Base-by-base conservation (phyloP, 2,888 invertebrate species). In the Ormyrus nitidulus region DNA sequence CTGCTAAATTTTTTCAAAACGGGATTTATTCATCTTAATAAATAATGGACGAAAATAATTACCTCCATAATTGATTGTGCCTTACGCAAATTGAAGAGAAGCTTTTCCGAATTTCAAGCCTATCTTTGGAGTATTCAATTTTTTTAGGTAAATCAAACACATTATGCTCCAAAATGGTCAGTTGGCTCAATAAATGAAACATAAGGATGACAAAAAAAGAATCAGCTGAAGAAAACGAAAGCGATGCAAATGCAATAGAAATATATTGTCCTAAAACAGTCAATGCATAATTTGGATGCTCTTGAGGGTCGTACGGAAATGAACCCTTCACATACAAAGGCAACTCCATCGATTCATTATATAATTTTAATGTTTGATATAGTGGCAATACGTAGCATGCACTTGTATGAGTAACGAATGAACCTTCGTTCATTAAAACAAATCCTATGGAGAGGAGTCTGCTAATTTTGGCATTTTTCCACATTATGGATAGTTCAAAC, bases 121-220 rank as follows among this genome's bases (percentile, higher is more conserved):
- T 76, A 11, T 74, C 74, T 2, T 34, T 19, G 5, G 4, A 11
- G 58, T 9, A 66, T 8, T 53, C 19, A n/a, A 73, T 70, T 54
- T 34, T 13, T 5, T 70, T 54, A 0, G 80, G 74, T n/a, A 82
- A 72, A 1, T 82, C 44, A 6, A 19, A 49, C 4, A 82, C n/a
- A 10, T 6, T 34, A 53, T 80, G 4, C 13, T 82, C 72, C 7
- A 82, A 66, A 34, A 81, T 76, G 5, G 81, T 79, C 5, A 88
- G 59, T 80, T 88, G 88, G 0, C 86, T 87, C 48, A 87, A 87
- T 10, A 87, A 62, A 73, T 88, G 88, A 51, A 86, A 76, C 6
- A 86, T 83, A 8, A 88, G 77, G 10, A 86, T 53, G 48, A 78
- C 83, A 4, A 88, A 74, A n/a, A 85, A 85, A 2, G 85, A 82